Percentiles rank a stretch among this genome's conserved stretches.
phyloP scores from a whole-genome alignment of 2,113 vertebrate species.

The Oreochromis niloticus region DNA sequence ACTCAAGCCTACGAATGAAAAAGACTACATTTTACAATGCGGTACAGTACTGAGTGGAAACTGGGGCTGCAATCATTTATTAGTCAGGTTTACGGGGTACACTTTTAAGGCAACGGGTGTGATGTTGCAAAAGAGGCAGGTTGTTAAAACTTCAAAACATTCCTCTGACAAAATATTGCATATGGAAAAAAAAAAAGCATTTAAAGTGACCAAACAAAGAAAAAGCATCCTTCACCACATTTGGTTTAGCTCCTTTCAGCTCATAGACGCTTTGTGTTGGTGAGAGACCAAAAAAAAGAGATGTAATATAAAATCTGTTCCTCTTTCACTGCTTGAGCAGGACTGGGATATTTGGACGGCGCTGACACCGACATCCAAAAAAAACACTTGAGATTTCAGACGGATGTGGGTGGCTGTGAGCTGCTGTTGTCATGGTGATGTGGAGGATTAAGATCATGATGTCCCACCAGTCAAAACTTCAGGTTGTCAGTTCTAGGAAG shows the following conservation, averaged over 20 bases:
- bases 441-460: slow-evolving; percentile 24
- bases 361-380: slow-evolving; percentile 46
- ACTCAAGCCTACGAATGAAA: slow-evolving; percentile 30
- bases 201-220: slow-evolving; percentile 38
- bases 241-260: slow-evolving; percentile 32
- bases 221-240: slow-evolving; percentile 29
- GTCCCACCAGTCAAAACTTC: slow-evolving; percentile 42
- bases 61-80: slow-evolving; percentile 57
- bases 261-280: slow-evolving; percentile 1
- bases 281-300: slow-evolving; percentile 4
- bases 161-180: background rate
- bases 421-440: slow-evolving; percentile 54
- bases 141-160: slow-evolving; percentile 14
- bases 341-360: slow-evolving; percentile 22
- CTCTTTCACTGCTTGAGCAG: slow-evolving; percentile 10
- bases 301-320: slow-evolving; percentile 16
- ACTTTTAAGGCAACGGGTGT: slow-evolving; percentile 25
- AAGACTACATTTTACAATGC: slow-evolving; percentile 44
- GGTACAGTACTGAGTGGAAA: slow-evolving; percentile 43
- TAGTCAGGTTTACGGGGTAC: slow-evolving; percentile 41
- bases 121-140: slow-evolving; percentile 1
- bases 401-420: slow-evolving; percentile 30
- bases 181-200: slow-evolving; percentile 24
- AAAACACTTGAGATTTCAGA: slow-evolving; percentile 24
- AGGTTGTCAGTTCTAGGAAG: slow-evolving; percentile 19